phyloP scores from a whole-genome alignment of 2,113 vertebrate genomes.

The Nymphicus hollandicus region DNA sequence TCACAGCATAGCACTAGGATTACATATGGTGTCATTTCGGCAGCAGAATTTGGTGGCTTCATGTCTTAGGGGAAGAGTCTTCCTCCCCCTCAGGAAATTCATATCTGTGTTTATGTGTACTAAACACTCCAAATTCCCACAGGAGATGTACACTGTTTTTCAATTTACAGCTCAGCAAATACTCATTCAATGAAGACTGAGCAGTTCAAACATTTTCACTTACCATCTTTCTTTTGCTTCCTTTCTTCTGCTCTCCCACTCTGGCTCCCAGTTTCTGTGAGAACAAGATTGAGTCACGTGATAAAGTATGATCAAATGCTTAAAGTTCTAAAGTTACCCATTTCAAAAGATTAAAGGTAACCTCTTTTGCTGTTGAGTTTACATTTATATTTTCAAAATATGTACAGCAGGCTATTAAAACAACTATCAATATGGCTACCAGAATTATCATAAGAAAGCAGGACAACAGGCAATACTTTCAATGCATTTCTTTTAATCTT shows the following conservation, averaged over 20 bases:
- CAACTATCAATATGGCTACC: neutral
- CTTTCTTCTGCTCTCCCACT: neutral
- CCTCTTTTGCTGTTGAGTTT: neutral
- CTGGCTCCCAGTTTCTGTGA: neutral
- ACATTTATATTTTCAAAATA: neutral
- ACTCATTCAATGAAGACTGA: neutral
- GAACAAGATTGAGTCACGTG: neutral
- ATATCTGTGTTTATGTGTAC: neutral
- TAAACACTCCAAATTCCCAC: neutral
- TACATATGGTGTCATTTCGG: neutral
- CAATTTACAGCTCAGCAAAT: neutral
- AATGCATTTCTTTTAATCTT: neutral
- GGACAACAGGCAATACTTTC: neutral
- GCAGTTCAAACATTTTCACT: neutral
- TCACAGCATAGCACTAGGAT: neutral
- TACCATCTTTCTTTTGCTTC: neutral
- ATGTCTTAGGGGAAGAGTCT: neutral
- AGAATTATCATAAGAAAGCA: neutral
- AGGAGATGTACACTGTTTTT: neutral
- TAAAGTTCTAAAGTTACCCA: neutral
- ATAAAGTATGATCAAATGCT: neutral
- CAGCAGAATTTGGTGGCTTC: neutral
- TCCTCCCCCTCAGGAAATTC: neutral
- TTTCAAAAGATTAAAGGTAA: neutral
- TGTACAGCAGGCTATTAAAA: neutral